Evolutionary conservation across 1,140 invertebrate genomes (phyloP).

Genomic region (Xylocopa sonorina): DNA sequence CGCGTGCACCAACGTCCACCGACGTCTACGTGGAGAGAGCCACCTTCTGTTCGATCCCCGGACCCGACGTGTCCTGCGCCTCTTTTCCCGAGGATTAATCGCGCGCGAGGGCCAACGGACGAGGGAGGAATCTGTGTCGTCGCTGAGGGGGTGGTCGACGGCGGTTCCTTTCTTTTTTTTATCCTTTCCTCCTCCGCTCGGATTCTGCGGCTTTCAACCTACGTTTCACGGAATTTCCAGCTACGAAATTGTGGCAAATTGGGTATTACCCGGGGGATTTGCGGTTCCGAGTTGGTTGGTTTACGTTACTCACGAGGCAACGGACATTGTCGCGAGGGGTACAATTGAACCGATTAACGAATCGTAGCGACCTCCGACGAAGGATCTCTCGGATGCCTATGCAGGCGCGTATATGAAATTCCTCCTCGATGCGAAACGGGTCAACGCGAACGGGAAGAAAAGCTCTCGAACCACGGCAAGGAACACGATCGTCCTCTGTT

Average conservation of each 20-base stretch:
- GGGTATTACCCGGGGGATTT: background rate
- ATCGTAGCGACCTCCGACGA: too few relatives aligned
- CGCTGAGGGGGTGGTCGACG: background rate
- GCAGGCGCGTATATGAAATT: too few relatives aligned
- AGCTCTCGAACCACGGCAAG: too few relatives aligned
- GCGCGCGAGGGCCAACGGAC: conserved; percentile 8
- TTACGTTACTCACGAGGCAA: background rate
- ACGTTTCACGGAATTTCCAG: background rate
- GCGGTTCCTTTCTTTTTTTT: background rate
- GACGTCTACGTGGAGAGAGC: conserved; percentile 49
- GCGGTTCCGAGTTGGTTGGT: too few relatives aligned
- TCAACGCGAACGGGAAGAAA: too few relatives aligned
- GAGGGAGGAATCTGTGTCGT: background rate
- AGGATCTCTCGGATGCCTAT: too few relatives aligned
- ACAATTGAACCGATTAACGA: too few relatives aligned
- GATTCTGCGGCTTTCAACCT: background rate
- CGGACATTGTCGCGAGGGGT: too few relatives aligned
- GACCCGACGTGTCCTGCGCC: conserved; percentile 37
- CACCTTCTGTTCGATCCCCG: conserved; percentile 53
- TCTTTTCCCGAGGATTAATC: conserved; percentile 41
- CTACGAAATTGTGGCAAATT: background rate
- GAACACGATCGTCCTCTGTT: background rate
- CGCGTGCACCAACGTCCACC: conserved; percentile 47
- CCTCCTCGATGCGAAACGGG: too few relatives aligned
- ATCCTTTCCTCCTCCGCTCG: background rate